These are phyloP conservation scores for Carassius auratus DNA, from an alignment of 2,113 vertebrate species.

Conservation along the genomic window DNA sequence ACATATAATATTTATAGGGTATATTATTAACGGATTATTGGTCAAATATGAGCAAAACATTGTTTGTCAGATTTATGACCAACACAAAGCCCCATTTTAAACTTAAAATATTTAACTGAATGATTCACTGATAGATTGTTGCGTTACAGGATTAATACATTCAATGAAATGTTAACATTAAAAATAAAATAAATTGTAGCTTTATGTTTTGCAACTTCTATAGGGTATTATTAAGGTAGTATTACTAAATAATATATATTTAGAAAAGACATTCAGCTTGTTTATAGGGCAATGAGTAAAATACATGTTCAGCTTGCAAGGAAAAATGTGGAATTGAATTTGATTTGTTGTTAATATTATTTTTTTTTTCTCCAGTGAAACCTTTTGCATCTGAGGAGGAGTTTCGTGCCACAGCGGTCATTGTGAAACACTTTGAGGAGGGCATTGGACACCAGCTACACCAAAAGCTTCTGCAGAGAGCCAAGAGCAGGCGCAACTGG, in stretches of 20 bases:
- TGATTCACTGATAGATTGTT: not conserved
- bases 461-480: constrained; percentile 87
- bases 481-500: constrained; percentile 88
- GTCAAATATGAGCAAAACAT: not conserved
- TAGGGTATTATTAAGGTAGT: not conserved
- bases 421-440: constrained; percentile 84
- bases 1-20: not conserved
- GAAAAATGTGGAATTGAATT: not conserved
- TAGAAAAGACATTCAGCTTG: not conserved
- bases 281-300: not conserved
- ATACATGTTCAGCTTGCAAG: not conserved
- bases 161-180: not conserved
- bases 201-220: not conserved
- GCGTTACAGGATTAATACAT: not conserved
- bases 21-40: not conserved
- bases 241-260: no score
- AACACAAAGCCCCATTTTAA: not conserved
- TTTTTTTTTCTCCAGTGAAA: constrained; percentile 76
- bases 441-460: constrained; percentile 87
- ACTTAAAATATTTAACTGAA: not conserved
- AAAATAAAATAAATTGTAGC: not conserved
- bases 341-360: not conserved
- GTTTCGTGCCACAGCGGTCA: constrained; percentile 79
- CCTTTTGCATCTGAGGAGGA: constrained; percentile 87
- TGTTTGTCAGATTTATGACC: not conserved